phyloP scores from a whole-genome alignment of 2,888 invertebrate species.

The Cephus spinipes region DNA sequence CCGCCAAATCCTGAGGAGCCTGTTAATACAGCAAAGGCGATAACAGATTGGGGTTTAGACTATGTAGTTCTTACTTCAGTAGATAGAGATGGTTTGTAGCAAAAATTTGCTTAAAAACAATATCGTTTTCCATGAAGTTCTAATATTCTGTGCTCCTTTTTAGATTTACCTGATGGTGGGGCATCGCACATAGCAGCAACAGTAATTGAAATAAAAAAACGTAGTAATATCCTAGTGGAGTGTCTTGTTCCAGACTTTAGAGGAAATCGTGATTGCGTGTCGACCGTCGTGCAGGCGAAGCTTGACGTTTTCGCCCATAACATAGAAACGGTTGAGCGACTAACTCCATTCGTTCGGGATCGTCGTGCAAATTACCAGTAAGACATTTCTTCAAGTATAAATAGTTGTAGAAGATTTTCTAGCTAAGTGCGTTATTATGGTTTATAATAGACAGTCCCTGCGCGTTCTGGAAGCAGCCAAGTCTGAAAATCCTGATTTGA shows the following conservation, averaged over 20 bases:
- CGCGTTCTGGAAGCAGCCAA: slow-evolving; percentile 86
- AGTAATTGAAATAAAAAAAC: slow-evolving; percentile 57
- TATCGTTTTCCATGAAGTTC: neutral
- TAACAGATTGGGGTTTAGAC: slow-evolving; percentile 94
- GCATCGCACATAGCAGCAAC: slow-evolving; percentile 94
- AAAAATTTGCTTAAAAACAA: neutral
- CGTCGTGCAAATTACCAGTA: slow-evolving; percentile 88
- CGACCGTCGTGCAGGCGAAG: slow-evolving; percentile 81
- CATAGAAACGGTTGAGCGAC: slow-evolving; percentile 93
- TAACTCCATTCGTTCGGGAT: slow-evolving; percentile 94
- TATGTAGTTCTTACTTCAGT: slow-evolving; percentile 99
- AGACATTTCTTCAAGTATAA: neutral
- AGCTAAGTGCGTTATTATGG: neutral
- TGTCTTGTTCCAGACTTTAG: slow-evolving; percentile 97
- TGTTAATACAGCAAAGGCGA: slow-evolving; percentile 89
- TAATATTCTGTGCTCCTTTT: slow-evolving; percentile 38
- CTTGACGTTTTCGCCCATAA: slow-evolving; percentile 99
- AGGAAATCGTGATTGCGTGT: slow-evolving; percentile 81
- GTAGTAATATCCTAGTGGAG: slow-evolving; percentile 88
- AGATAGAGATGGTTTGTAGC: slow-evolving; percentile 88
- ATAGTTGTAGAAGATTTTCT: neutral
- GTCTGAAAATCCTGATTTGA: slow-evolving; percentile 79
- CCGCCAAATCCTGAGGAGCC: slow-evolving; percentile 93
- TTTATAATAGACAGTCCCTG: slow-evolving; percentile 80
- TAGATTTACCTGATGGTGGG: slow-evolving; percentile 94